phyloP scores from a whole-genome alignment of 2,797 vertebrate genomes.

The Pipistrellus kuhlii region DNA sequence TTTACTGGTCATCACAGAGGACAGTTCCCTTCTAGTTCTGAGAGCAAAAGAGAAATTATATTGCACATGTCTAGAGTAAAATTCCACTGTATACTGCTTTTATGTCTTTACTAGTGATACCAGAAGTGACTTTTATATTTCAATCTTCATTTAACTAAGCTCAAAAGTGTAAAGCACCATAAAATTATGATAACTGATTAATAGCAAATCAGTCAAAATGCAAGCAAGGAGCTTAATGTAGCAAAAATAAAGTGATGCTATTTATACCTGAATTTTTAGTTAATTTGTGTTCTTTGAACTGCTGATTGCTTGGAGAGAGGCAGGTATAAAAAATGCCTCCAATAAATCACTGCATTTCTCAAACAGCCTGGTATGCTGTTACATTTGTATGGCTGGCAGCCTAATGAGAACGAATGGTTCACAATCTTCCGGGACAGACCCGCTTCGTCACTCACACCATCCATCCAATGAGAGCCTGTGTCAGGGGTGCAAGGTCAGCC shows the following conservation, averaged over 20 bases:
- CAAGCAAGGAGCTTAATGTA: conserved; percentile 42
- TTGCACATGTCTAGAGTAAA: neutral
- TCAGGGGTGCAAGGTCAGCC: conserved; percentile 88
- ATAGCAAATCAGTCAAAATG: conserved; percentile 70
- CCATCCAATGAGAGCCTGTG: conserved; percentile 87
- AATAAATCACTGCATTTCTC: conserved; percentile 78
- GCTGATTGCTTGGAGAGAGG: conserved; percentile 69
- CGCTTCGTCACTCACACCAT: conserved; percentile 91
- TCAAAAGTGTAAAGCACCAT: conserved; percentile 48
- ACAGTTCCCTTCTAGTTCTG: neutral
- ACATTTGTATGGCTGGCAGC: conserved; percentile 88
- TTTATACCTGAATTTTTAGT: conserved; percentile 70
- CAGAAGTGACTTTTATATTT: conserved; percentile 1
- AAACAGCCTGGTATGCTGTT: conserved; percentile 83
- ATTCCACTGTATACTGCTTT: neutral
- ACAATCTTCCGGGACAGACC: conserved; percentile 89
- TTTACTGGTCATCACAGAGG: neutral
- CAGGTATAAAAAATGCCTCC: conserved; percentile 58
- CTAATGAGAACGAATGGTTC: conserved; percentile 93
- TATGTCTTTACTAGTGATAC: neutral
- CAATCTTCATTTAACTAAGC: conserved; percentile 48
- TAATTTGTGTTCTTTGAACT: conserved; percentile 70
- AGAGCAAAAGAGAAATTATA: conserved; percentile 18
- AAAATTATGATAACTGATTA: conserved; percentile 69
- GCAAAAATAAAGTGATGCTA: conserved; percentile 63